Conservation (phyloP, 2,113 vertebrate species). For the Catharus minimus region DNA sequence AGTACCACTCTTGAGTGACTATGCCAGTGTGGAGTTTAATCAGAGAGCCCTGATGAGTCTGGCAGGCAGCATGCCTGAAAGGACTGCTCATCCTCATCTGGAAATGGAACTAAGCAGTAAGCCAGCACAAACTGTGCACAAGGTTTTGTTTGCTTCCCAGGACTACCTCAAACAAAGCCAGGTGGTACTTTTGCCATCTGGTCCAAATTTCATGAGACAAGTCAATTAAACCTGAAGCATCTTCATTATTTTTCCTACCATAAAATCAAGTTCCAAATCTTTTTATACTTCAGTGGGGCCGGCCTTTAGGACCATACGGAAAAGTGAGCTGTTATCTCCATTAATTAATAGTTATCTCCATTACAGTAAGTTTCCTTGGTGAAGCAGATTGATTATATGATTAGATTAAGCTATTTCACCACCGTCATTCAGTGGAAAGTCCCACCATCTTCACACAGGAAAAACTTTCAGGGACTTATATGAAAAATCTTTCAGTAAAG, state of each 20-base stretch:
- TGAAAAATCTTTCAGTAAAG: neutral
- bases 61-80: neutral
- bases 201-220: neutral
- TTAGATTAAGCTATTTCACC: neutral
- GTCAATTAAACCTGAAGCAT: neutral
- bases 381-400: neutral
- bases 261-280: neutral
- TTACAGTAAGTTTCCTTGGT: neutral
- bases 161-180: conserved; percentile 53
- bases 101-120: conserved; percentile 3
- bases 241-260: neutral
- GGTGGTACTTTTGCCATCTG: neutral
- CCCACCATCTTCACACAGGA: neutral
- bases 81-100: neutral
- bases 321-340: neutral
- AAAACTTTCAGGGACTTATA: neutral
- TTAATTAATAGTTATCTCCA: neutral
- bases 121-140: neutral
- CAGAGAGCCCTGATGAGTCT: conserved; percentile 26
- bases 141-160: neutral
- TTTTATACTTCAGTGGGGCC: neutral
- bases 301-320: neutral
- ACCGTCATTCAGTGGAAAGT: neutral
- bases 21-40: conserved; percentile 80
- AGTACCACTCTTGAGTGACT: conserved; percentile 62